A percentile compares a stretch with the other conserved stretches of the same genome.
phyloP scores from a whole-genome alignment of 2,113 vertebrate species.

The Heliornis fulica region DNA sequence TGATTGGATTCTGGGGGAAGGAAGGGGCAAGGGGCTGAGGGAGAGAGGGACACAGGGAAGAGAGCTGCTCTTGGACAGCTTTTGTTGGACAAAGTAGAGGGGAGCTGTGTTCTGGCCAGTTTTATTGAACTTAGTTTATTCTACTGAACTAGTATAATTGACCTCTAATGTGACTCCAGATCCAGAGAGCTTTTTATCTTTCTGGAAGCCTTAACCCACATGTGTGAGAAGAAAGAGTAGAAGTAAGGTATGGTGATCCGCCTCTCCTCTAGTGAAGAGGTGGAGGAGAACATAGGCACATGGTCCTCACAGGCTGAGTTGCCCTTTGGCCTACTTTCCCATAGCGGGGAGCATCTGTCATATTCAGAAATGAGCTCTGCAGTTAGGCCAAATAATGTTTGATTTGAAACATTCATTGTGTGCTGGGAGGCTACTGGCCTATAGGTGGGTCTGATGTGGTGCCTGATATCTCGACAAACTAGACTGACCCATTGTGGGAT shows the following conservation, averaged over 20 bases:
- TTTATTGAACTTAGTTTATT: neutral
- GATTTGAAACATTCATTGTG: neutral
- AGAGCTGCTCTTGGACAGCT: neutral
- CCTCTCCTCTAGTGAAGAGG: neutral
- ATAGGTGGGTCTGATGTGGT: accelerated
- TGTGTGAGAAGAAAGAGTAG: accelerated
- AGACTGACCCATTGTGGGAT: neutral
- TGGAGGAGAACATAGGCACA: neutral
- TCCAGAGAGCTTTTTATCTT: neutral
- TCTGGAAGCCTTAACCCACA: neutral
- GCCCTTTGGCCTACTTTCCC: neutral
- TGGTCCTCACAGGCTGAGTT: neutral
- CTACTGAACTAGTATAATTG: neutral
- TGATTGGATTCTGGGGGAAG: neutral
- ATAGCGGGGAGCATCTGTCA: neutral
- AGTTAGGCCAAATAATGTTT: neutral
- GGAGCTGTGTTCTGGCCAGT: neutral
- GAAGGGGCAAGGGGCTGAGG: neutral
- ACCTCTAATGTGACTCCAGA: accelerated
- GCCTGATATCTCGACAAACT: neutral
- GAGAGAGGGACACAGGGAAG: neutral
- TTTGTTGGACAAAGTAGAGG: neutral
- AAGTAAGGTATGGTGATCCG: neutral
- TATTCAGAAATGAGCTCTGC: neutral
- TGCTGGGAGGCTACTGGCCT: neutral